Evolutionary conservation across 2,888 invertebrate genomes (phyloP), one percentile per base, ranked within the genome.

Genomic region (Lingula anatina): DNA sequence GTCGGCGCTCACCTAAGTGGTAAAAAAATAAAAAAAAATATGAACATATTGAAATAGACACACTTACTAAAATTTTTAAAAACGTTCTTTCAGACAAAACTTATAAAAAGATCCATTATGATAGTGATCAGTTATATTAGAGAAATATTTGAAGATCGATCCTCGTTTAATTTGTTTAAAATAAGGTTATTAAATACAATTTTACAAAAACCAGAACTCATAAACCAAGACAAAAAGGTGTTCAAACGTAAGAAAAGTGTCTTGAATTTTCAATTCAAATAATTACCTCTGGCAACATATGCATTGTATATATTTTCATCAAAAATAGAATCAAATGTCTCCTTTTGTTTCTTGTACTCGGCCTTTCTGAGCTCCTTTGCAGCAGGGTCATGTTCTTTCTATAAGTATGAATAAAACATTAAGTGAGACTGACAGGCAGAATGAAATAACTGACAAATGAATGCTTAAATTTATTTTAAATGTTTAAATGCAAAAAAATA

Each of bases 311-410:
- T 85, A 0, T 83, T 82, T 2, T 86, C 85, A 71, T 93, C 88
- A 73, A 96, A 92, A 60, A 96, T 88, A 5, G 92, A 89, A 47
- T 89, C 87, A 78, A 92, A 96, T 0, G 90, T 86, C 62, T 90
- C 90, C 48, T 62, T 63, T 46, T 70, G 71, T 52, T 90, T 89
- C 65, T 86, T 85, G 25, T 88, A 84, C 64, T 89, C 90, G 57
- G 84, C 83, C 35, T 87, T 73, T 3, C 66, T 55, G 0, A 55
- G 59, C 44, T 70, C 64, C 38, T 66, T 65, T 25, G 54, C 49
- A n/a, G 55, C 57, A 31, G 62, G 62, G 53, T 73, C 67, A 3
- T 55, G 55, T 50, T 66, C 70, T 21, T 61, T 60, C 72, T 72
- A 53, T 3, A 43, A 38, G 37, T 7, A n/a, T n/a, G n/a, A n/a